Evolutionary conservation across 2,797 vertebrate genomes (phyloP).

Genomic region (Potorous gilbertii): DNA sequence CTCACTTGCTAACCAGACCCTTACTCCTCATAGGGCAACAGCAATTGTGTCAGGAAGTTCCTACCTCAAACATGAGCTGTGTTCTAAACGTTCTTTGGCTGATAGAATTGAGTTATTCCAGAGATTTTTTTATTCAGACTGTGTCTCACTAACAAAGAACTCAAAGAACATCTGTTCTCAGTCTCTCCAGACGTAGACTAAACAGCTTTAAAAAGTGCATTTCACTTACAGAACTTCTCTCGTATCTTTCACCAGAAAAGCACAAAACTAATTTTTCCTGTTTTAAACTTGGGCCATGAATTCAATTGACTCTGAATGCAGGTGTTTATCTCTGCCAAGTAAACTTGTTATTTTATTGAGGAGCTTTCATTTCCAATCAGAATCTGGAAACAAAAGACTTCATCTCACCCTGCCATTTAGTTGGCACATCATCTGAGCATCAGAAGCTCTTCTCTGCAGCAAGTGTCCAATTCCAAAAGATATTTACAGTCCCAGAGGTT

Average conservation of each 20-base stretch:
- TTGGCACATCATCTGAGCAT: conserved; percentile 62
- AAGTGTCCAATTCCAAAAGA: conserved; percentile 61
- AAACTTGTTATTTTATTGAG: conserved; percentile 69
- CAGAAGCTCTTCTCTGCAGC: conserved; percentile 55
- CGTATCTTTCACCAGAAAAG: conserved; percentile 75
- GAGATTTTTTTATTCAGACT: conserved; percentile 29
- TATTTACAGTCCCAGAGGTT: conserved; percentile 34
- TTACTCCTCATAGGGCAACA: background rate
- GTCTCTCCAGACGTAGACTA: conserved; percentile 63
- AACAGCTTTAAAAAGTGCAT: conserved; percentile 56
- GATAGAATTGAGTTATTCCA: conserved; percentile 36
- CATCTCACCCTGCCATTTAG: conserved; percentile 36
- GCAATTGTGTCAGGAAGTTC: background rate
- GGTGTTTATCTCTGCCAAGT: conserved; percentile 71
- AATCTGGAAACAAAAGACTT: conserved; percentile 74
- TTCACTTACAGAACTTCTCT: conserved; percentile 73
- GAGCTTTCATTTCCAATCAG: conserved; percentile 71
- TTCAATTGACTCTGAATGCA: conserved; percentile 72
- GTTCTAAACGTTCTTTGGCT: background rate
- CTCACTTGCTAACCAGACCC: background rate
- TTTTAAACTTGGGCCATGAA: conserved; percentile 68
- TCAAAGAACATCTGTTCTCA: conserved; percentile 71
- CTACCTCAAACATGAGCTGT: background rate
- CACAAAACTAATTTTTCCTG: conserved; percentile 71
- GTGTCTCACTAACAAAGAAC: conserved; percentile 54